A percentile compares a stretch with the other conserved stretches of the same genome.
Conservation (phyloP, 2,113 vertebrate species). For the Passer domesticus region DNA sequence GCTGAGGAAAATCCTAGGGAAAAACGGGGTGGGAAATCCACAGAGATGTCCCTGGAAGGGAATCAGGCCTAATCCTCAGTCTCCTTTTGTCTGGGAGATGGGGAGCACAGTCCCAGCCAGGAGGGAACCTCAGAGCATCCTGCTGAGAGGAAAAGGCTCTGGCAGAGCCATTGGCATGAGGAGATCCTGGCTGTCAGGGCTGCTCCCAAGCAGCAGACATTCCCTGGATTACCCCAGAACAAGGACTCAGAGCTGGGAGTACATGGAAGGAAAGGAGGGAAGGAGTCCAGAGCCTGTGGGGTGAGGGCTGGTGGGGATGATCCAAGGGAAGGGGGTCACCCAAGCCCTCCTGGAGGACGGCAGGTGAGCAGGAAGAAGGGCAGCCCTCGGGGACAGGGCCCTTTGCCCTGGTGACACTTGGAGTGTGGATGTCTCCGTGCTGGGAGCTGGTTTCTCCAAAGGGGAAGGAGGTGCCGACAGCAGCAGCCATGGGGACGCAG, state of each 20-base stretch:
- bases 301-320: neutral
- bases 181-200: accelerated
- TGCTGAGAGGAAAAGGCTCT: neutral
- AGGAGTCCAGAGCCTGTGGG: neutral
- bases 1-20: no score
- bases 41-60: neutral
- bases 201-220: neutral
- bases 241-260: neutral
- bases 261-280: neutral
- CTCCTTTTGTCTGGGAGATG: neutral
- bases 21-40: neutral
- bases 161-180: neutral
- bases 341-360: neutral
- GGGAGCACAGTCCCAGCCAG: neutral
- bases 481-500: constrained; percentile 26
- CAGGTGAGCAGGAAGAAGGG: neutral
- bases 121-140: neutral
- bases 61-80: neutral
- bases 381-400: neutral
- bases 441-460: constrained; percentile 10
- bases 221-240: neutral
- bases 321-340: neutral
- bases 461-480: constrained; percentile 21
- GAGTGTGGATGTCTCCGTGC: neutral
- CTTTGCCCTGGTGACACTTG: neutral